These are phyloP conservation scores for Oithona nana DNA, from an alignment of 2,888 invertebrate species.

Conservation along the genomic window DNA sequence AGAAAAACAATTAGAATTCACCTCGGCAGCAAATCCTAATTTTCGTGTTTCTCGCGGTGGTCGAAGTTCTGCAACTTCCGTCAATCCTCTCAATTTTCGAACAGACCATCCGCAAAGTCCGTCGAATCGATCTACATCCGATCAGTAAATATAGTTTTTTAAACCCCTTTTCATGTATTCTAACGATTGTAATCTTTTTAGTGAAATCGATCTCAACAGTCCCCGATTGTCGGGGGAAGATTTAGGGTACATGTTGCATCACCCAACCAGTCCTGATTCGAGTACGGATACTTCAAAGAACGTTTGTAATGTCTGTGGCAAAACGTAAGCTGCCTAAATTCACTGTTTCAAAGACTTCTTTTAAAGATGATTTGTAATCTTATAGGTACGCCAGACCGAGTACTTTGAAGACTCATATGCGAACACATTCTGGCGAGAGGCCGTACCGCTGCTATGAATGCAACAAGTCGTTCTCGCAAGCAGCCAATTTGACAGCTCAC, in stretches of 20 bases:
- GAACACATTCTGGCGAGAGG: conserved; percentile 89
- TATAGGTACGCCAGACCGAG: conserved; percentile 60
- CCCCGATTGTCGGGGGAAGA: not conserved
- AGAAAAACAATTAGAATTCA: not conserved
- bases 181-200: too few relatives aligned
- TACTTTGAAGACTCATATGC: conserved; percentile 85
- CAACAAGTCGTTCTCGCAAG: conserved; percentile 91
- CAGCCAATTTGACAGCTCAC: conserved; percentile 93
- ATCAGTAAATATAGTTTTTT: not conserved
- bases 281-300: conserved; percentile 38
- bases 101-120: not conserved
- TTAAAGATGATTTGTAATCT: conserved; percentile 20
- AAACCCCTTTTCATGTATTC: too few relatives aligned
- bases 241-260: conserved; percentile 14
- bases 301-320: conserved; percentile 82
- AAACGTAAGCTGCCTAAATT: conserved; percentile 39
- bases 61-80: too few relatives aligned
- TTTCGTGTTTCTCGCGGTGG: too few relatives aligned
- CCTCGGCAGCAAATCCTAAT: too few relatives aligned
- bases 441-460: conserved; percentile 79
- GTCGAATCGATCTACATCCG: not conserved
- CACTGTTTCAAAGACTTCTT: not conserved
- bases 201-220: not conserved
- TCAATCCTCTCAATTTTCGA: not conserved
- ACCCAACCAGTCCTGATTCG: conserved; percentile 25